Evolutionary conservation across 2,888 invertebrate species (phyloP).

Genomic region (Steinernema carpocapsae): DNA sequence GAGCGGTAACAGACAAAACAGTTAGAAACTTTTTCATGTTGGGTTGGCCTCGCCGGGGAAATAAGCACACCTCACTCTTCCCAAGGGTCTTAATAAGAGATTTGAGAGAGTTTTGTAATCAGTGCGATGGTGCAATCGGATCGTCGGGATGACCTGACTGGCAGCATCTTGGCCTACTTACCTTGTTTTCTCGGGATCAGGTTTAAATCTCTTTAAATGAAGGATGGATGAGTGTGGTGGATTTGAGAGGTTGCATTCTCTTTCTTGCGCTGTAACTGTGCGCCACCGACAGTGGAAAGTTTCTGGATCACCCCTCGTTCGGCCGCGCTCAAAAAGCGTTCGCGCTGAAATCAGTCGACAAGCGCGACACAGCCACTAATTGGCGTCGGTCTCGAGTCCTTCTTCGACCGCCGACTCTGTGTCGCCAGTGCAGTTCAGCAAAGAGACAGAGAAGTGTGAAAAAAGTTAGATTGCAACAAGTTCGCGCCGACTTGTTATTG

Average conservation of each 20-base stretch:
- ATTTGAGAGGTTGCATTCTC: slow-evolving; percentile 17
- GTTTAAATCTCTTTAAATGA: slow-evolving; percentile 32
- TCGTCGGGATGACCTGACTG: slow-evolving; percentile 20
- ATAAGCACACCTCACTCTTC: slow-evolving; percentile 5
- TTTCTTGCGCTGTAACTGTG: background rate
- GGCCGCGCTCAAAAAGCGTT: background rate
- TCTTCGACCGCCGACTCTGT: background rate
- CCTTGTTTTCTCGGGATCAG: slow-evolving; percentile 34
- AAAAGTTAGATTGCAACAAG: too few species aligned
- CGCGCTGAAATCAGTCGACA: background rate
- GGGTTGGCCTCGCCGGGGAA: background rate
- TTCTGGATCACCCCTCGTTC: too few species aligned
- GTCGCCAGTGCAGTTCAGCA: too few species aligned
- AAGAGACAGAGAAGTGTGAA: too few species aligned
- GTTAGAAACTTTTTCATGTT: slow-evolving; percentile 8
- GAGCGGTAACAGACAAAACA: slow-evolving; percentile 9
- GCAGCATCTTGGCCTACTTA: slow-evolving; percentile 25
- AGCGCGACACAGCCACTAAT: background rate
- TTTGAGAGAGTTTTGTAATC: slow-evolving; percentile 25
- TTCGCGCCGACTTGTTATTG: too few species aligned
- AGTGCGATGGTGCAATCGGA: slow-evolving; percentile 28
- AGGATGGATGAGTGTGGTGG: slow-evolving; percentile 4
- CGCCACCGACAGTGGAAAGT: too few species aligned
- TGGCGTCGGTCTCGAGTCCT: background rate
- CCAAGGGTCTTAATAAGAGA: slow-evolving; percentile 34